Percentiles rank a stretch among this genome's conserved stretches.
These are phyloP conservation scores for Orthosia gracilis DNA, from an alignment of 2,888 invertebrate species.

Conservation along the genomic window DNA sequence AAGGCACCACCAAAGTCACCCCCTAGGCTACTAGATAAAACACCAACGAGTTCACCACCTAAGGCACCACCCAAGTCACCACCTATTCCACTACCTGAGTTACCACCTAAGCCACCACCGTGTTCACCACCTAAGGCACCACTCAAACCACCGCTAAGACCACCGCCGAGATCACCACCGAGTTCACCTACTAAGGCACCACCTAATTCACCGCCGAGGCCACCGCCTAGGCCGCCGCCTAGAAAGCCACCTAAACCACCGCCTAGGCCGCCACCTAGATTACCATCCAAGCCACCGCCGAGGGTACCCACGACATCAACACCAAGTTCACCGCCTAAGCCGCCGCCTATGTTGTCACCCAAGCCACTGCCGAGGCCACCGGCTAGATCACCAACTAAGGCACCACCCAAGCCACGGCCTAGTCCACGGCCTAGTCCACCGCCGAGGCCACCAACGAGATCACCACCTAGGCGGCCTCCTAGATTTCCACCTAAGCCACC, in stretches of 20 bases:
- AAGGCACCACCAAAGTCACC: conserved; percentile 1
- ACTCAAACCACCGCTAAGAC: neutral
- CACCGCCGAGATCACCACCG: neutral
- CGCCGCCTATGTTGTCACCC: neutral
- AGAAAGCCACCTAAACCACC: conserved; percentile 5
- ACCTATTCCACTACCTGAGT: neutral
- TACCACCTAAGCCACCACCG: conserved; percentile 19
- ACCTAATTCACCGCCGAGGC: conserved; percentile 6
- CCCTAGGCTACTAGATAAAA: neutral
- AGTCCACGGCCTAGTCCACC: neutral
- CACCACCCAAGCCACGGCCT: neutral
- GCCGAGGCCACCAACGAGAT: neutral
- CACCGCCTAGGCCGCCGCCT: neutral
- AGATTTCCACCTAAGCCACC: conserved; percentile 11
- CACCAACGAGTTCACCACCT: neutral
- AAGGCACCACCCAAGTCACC: neutral
- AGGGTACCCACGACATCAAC: too few species aligned
- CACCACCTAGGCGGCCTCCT: neutral
- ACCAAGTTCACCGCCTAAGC: neutral
- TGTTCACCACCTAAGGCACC: neutral
- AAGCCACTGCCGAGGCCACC: neutral
- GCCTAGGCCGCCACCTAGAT: conserved; percentile 39
- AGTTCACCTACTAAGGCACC: conserved; percentile 2
- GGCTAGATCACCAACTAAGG: neutral
- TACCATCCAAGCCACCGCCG: conserved; percentile 18